Evolutionary conservation across 2,113 vertebrate species (phyloP), one percentile per base, ranked within the genome.

Genomic region (Sinocyclocheilus rhinocerous): DNA sequence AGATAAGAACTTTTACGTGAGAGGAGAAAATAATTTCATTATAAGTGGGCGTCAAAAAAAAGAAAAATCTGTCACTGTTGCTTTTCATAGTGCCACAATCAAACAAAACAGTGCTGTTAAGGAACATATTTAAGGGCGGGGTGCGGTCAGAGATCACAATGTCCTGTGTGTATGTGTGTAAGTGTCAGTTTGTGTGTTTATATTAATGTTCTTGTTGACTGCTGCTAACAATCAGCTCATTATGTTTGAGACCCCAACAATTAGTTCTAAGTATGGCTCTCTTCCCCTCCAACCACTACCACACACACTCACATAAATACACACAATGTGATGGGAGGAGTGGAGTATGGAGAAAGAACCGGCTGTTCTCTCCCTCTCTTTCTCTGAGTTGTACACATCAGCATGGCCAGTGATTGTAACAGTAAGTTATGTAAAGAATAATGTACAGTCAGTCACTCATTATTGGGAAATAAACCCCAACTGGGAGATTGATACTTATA

Each of bases 261-360:
- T 91, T 87, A 90, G 83, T 76, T 86, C 67, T 86, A 86, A 90
- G 80, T 86, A 52, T 83, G 48, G 82, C 84, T 88, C 86, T 80
- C 80, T 90, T 81, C 63, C 84, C 52, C 13, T 85, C 16, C 73
- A 86, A 83, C 72, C 73, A 76, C 29, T 50, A 24, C 33, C 26
- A 65, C 70, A 82, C 61, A 69, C 52, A 57, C 69, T 52, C 76
- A 70, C 76, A 67, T 26, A 82, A 29, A 69, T 20, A 52, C 63
- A 69, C 63, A 70, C 83, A 65, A 78, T 65, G 50, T 48, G 22
- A 73, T 63, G 82, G 70, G 70, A 48, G 67, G 63, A 48, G 57
- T 15, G 67, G 72, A 70, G 50, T 24, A 61, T 36, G 36, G 48
- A 36, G 36, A 72, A 72, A 29, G 61, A 67, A 29, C 29, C 36